Evolutionary conservation across 2,888 invertebrate genomes (phyloP).

Genomic region (Eristalinus sepulchralis): DNA sequence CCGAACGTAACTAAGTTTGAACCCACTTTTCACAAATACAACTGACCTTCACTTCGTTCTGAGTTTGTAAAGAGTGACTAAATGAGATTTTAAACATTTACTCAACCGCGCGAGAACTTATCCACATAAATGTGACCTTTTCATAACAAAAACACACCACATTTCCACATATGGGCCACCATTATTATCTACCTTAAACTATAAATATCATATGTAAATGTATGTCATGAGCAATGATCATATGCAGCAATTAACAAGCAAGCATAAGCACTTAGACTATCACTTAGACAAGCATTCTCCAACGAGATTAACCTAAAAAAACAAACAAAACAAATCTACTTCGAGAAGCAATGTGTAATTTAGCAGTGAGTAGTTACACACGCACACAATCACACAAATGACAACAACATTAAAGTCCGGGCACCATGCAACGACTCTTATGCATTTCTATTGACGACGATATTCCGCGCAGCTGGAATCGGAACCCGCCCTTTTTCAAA

Average conservation of each 20-base stretch:
- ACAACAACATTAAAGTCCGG: background rate
- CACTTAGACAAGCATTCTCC: background rate
- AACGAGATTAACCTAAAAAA: constrained; percentile 23
- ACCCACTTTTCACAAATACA: background rate
- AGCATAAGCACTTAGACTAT: background rate
- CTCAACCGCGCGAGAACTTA: background rate
- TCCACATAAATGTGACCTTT: background rate
- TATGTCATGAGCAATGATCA: constrained; percentile 32
- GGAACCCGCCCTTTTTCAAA: constrained; percentile 52
- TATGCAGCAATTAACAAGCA: constrained; percentile 31
- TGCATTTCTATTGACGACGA: constrained; percentile 66
- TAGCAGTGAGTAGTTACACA: constrained; percentile 19
- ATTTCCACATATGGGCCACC: background rate
- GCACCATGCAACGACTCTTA: constrained; percentile 33
- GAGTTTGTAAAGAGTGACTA: background rate
- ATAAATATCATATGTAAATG: background rate
- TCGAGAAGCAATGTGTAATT: background rate
- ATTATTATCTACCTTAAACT: background rate
- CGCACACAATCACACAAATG: constrained; percentile 12
- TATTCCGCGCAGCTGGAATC: constrained; percentile 65
- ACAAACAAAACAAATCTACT: constrained; percentile 13
- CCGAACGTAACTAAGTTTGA: too few relatives aligned
- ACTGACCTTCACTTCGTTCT: background rate
- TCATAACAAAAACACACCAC: background rate
- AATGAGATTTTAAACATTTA: background rate